Conservation (phyloP, 1,140 invertebrate genomes). For the Zophobas atratus region DNA sequence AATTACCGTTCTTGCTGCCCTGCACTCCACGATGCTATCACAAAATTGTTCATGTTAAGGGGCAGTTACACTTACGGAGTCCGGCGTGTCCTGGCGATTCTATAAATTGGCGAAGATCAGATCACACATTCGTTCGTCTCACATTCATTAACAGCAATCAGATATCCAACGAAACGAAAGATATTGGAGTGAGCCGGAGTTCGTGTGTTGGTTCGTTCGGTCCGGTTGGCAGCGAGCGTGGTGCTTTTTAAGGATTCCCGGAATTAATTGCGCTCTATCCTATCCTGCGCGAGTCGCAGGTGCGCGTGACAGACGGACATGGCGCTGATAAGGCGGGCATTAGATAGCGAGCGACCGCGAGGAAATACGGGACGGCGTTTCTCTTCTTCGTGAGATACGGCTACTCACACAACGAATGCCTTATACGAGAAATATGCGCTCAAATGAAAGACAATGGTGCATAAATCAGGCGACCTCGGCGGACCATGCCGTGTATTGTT, state of each 20-base stretch:
- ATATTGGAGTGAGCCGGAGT: conserved; percentile 24
- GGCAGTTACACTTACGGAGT: conserved; percentile 62
- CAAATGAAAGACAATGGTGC: conserved; percentile 68
- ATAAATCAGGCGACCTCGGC: conserved; percentile 64
- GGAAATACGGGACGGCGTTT: conserved; percentile 48
- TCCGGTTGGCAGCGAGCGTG: conserved; percentile 3
- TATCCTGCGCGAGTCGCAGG: conserved; percentile 44
- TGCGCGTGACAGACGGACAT: conserved; percentile 48
- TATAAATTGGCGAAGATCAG: conserved; percentile 64
- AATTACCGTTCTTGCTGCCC: conserved; percentile 8
- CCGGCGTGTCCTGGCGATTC: conserved; percentile 60
- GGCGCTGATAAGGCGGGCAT: conserved; percentile 49
- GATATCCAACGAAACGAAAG: conserved; percentile 53
- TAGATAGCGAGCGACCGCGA: conserved; percentile 51
- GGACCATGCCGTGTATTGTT: conserved; percentile 56
- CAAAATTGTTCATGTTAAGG: conserved; percentile 67
- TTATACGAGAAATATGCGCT: conserved; percentile 66
- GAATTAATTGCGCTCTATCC: conserved; percentile 57
- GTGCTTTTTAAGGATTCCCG: conserved; percentile 50
- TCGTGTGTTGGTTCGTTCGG: conserved; percentile 11
- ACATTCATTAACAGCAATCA: conserved; percentile 65
- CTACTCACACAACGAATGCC: conserved; percentile 55
- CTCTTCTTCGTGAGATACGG: conserved; percentile 59
- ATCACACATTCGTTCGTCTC: conserved; percentile 60
- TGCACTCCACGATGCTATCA: conserved; percentile 61